Base-by-base conservation (phyloP, 92 coral and sea anemone genomes). In the Diadumene lineata region DNA sequence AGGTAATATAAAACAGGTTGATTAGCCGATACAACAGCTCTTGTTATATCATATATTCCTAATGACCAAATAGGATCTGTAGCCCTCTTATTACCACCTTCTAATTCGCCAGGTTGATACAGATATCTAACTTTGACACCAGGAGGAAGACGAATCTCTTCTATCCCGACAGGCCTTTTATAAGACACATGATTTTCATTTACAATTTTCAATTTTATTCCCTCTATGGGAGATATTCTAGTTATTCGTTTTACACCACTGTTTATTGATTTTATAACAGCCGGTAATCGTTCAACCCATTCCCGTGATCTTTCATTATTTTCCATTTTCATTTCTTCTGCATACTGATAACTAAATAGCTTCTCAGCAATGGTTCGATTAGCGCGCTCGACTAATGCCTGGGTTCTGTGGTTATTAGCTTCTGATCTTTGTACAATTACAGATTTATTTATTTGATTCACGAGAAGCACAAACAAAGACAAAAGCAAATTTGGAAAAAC, bases 1-100 rank as follows among this genome's bases (percentile, higher is more conserved):
- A 56, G 62, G 62, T 3, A 56, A 56, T 56, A 56, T 56, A 56
- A 56, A 7, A 56, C 62, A 56, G 62, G 62, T 56, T 56, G 62
- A 56, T 56, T 17, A 56, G 62, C 7, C 19, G 62, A 56, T 19
- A 56, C 62, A 3, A 56, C 18, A 56, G 62, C 4, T 25, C 62
- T 3, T 3, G 62, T 7, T 56, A 56, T 56, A 25, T 56, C 62
- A 56, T 56, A 56, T 17, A 56, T 56, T 22, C 18, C 62, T 17
- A 56, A 56, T 17, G 62, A 56, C 4, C 62, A 56, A 7, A 56
- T 56, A 25, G 62, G 62, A 56, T 56, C 62, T 3, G 62, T n/a
- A 56, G 62, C 18, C 2, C 62, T 3, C 4, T 56, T 3, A 3
- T 56, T 25, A 56, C 18, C 62, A 17, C 62, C 62, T 56, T 56